Conservation (phyloP, 2,888 invertebrate species). For the Ochropacha duplaris region DNA sequence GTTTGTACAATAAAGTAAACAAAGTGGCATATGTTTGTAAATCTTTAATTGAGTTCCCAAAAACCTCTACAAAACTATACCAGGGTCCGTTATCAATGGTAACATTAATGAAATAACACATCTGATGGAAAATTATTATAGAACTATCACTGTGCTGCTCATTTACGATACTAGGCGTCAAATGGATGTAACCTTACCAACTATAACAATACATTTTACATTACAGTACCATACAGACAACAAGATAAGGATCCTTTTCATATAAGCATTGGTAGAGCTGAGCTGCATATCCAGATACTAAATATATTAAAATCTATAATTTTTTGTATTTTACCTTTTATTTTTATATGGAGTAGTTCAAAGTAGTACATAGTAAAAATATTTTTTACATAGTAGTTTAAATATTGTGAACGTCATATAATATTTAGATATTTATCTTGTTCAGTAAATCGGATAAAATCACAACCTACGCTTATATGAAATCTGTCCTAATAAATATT, state of each 20-base stretch:
- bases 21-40: constrained; percentile 38
- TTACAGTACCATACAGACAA: constrained; percentile 35
- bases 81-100: constrained; percentile 66
- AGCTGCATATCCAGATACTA: background rate
- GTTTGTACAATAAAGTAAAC: constrained; percentile 38
- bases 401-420: no score
- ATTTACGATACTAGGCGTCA: constrained; percentile 22
- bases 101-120: constrained; percentile 55
- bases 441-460: background rate
- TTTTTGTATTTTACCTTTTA: background rate
- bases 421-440: background rate
- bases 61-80: constrained; percentile 82
- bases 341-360: background rate
- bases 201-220: constrained; percentile 33
- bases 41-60: constrained; percentile 73
- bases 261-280: constrained; percentile 13
- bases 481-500: background rate
- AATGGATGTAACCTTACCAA: constrained; percentile 32
- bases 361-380: background rate
- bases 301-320: background rate
- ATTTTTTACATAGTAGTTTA: background rate
- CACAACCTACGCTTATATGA: background rate
- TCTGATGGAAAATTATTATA: constrained; percentile 37
- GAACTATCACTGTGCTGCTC: constrained; percentile 41
- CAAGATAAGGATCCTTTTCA: constrained; percentile 18